Evolutionary conservation across 2,888 invertebrate genomes (phyloP).

Genomic region (Parascotia fuliginaria): DNA sequence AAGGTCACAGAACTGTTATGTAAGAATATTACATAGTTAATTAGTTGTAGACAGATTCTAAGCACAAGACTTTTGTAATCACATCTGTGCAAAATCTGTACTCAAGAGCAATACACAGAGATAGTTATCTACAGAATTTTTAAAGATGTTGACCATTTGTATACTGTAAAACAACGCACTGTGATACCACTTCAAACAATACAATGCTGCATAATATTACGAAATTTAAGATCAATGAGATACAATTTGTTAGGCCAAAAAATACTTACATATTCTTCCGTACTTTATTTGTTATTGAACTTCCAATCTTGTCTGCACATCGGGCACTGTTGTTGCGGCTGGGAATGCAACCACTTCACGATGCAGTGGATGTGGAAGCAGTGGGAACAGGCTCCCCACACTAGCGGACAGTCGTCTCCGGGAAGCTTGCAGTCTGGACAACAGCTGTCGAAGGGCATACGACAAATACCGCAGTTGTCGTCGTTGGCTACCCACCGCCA

Average conservation of each 20-base stretch:
- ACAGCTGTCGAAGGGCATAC: slow-evolving; percentile 99
- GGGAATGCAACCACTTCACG: slow-evolving; percentile 99
- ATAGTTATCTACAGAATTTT: too few species aligned
- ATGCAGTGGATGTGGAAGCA: slow-evolving; percentile 99
- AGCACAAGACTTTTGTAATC: too few species aligned
- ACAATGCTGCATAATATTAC: too few species aligned
- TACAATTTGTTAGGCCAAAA: neutral
- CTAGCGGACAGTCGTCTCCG: slow-evolving; percentile 98
- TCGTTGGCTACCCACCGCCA: slow-evolving; percentile 99
- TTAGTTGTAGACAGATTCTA: too few species aligned
- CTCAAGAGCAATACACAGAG: too few species aligned
- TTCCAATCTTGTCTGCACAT: slow-evolving; percentile 99
- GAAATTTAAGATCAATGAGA: slow-evolving; percentile 1
- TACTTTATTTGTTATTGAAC: slow-evolving; percentile 91
- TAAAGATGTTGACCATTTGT: too few species aligned
- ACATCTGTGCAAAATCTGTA: too few species aligned
- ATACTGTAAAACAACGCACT: too few species aligned
- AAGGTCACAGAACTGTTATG: too few species aligned
- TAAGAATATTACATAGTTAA: too few species aligned
- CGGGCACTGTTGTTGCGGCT: slow-evolving; percentile 95
- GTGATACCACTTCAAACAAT: too few species aligned
- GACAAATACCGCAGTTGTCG: slow-evolving; percentile 99
- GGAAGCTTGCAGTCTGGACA: slow-evolving; percentile 99
- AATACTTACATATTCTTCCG: slow-evolving; percentile 29
- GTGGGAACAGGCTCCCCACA: slow-evolving; percentile 99